These are phyloP conservation scores for Albula glossodonta DNA, from an alignment of 2,113 vertebrate species.

Conservation along the genomic window DNA sequence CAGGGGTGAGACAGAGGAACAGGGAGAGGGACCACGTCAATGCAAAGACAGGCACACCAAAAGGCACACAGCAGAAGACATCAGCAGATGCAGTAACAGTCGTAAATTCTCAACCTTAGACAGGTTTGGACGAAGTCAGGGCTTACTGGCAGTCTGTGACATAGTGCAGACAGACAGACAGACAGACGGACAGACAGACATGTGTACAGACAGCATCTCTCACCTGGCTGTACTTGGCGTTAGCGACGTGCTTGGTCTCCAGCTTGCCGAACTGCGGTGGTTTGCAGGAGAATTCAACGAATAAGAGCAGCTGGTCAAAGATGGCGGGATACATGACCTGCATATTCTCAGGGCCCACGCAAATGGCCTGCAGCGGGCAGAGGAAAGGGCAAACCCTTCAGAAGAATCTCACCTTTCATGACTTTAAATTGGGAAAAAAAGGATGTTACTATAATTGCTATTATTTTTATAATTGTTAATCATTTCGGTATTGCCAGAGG, in stretches of 20 bases:
- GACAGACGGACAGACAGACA: neutral
- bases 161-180: neutral
- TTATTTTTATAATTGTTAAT: no score
- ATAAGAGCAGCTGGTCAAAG: slow-evolving; percentile 93
- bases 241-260: slow-evolving; percentile 98
- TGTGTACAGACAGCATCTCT: slow-evolving; percentile 29
- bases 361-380: slow-evolving; percentile 82
- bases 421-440: no score
- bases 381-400: neutral
- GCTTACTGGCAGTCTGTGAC: neutral
- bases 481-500: no score
- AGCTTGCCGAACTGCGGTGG: slow-evolving; percentile 95
- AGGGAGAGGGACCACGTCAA: neutral
- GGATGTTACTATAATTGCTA: no score
- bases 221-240: slow-evolving; percentile 99
- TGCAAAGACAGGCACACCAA: neutral
- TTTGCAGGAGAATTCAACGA: slow-evolving; percentile 98
- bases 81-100: no score
- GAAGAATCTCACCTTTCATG: no score
- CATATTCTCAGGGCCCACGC: slow-evolving; percentile 93
- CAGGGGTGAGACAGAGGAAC: neutral
- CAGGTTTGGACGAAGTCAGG: neutral
- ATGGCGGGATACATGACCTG: slow-evolving; percentile 99
- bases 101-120: no score
- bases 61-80: neutral